phyloP scores from a whole-genome alignment of 2,888 invertebrate genomes.

The Operophtera brumata region DNA sequence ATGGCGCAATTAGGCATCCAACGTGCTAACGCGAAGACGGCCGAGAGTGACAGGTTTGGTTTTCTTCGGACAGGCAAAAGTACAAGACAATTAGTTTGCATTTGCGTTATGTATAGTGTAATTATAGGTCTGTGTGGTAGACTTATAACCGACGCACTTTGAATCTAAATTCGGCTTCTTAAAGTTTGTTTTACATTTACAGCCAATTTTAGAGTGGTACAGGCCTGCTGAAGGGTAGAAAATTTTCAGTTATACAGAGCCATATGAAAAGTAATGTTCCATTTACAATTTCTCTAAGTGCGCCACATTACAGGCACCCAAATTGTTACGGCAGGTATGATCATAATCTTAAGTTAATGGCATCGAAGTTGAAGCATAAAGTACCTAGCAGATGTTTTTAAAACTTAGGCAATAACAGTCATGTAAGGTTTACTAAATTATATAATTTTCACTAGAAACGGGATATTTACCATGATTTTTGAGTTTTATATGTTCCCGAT shows the following conservation, averaged over 20 bases:
- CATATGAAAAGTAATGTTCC: slow-evolving; percentile 31
- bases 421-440: neutral
- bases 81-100: too few relatives aligned
- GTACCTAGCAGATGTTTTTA: slow-evolving; percentile 9
- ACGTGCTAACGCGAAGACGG: too few relatives aligned
- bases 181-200: too few relatives aligned
- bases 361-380: slow-evolving; percentile 8
- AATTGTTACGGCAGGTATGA: slow-evolving; percentile 23
- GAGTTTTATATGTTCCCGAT: too few relatives aligned
- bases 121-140: too few relatives aligned
- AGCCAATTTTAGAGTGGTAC: neutral
- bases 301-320: slow-evolving; percentile 19
- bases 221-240: neutral
- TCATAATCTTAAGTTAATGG: slow-evolving; percentile 16
- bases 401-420: slow-evolving; percentile 7
- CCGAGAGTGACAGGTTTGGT: too few relatives aligned
- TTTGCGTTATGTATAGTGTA: too few relatives aligned
- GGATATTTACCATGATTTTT: too few relatives aligned
- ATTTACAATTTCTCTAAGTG: slow-evolving; percentile 29
- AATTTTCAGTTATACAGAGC: slow-evolving; percentile 7
- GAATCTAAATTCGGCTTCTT: neutral
- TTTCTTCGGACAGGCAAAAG: too few relatives aligned
- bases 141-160: too few relatives aligned
- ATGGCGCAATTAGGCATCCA: too few relatives aligned
- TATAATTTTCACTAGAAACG: too few relatives aligned